Percentiles rank a stretch among this genome's conserved stretches.
Evolutionary conservation across 2,797 vertebrate species (phyloP).

Genomic region (Sparidentex hasta): DNA sequence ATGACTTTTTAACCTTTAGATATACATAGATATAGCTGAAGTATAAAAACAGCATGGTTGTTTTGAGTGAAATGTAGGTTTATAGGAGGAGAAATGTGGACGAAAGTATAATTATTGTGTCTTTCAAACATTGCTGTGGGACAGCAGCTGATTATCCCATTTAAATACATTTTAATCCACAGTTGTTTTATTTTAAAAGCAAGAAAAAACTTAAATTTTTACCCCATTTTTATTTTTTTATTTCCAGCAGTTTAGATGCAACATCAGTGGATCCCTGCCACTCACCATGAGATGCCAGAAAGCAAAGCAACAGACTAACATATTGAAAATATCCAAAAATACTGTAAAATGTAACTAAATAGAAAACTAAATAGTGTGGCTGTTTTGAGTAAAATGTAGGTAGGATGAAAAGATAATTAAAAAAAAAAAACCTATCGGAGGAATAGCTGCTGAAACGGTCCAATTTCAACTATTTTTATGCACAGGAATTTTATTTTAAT

Average conservation of each 20-base stretch:
- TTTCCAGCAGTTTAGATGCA: conserved; percentile 39
- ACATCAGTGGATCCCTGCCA: conserved; percentile 52
- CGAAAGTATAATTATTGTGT: no score
- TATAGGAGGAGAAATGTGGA: no score
- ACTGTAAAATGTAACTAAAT: background rate
- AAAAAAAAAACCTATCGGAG: background rate
- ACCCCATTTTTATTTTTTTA: background rate
- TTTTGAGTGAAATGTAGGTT: no score
- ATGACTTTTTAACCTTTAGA: no score
- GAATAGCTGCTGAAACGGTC: background rate
- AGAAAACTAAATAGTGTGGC: background rate
- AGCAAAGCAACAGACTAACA: conserved; percentile 58
- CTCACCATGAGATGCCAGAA: conserved; percentile 55
- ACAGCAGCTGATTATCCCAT: no score
- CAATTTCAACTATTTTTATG: background rate
- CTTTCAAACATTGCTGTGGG: no score
- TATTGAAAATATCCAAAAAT: background rate
- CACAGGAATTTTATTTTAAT: background rate
- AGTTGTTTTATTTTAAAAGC: background rate
- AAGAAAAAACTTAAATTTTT: conserved; percentile 1
- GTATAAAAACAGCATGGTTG: no score
- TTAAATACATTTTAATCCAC: background rate
- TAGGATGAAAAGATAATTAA: background rate
- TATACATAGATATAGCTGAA: no score
- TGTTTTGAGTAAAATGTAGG: background rate